Evolutionary conservation across 2,797 vertebrate species (phyloP).

Genomic region (Neosilurus hyrtlii): DNA sequence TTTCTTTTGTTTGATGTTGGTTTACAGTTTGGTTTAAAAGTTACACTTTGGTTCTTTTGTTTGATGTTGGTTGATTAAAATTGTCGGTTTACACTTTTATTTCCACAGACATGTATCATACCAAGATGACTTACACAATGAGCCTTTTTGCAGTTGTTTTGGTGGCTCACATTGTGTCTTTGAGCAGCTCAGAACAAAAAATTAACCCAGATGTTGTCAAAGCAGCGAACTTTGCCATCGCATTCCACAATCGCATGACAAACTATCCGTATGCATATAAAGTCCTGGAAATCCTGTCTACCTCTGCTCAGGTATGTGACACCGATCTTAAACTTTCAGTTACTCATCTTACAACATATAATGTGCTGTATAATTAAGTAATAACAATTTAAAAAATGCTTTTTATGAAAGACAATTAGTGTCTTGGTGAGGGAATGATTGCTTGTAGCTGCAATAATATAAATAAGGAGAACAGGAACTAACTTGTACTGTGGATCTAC

Average conservation of each 20-base stretch:
- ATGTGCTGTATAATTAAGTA: not conserved
- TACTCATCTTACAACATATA: not conserved
- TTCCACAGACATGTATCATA: conserved; percentile 10
- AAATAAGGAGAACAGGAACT: not conserved
- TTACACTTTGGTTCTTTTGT: no score
- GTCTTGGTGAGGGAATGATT: not conserved
- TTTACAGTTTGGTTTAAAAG: no score
- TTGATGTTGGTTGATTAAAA: not conserved
- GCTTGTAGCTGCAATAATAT: not conserved
- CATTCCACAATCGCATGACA: conserved; percentile 44
- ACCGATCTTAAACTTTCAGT: not conserved
- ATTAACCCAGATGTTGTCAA: conserved; percentile 29
- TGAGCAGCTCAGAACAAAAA: not conserved
- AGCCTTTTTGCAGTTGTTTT: not conserved
- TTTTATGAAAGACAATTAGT: not conserved
- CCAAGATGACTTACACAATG: conserved; percentile 19
- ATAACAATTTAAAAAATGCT: not conserved
- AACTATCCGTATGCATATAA: conserved; percentile 48
- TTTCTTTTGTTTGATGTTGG: no score
- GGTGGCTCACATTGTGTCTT: conserved; percentile 1
- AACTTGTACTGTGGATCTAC: not conserved
- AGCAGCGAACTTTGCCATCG: conserved; percentile 53
- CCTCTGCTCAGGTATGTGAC: conserved; percentile 37
- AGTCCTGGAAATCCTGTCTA: conserved; percentile 45
- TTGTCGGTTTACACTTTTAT: not conserved